phyloP scores from a whole-genome alignment of 1,140 invertebrate species.

The Lasioglossum albipes region DNA sequence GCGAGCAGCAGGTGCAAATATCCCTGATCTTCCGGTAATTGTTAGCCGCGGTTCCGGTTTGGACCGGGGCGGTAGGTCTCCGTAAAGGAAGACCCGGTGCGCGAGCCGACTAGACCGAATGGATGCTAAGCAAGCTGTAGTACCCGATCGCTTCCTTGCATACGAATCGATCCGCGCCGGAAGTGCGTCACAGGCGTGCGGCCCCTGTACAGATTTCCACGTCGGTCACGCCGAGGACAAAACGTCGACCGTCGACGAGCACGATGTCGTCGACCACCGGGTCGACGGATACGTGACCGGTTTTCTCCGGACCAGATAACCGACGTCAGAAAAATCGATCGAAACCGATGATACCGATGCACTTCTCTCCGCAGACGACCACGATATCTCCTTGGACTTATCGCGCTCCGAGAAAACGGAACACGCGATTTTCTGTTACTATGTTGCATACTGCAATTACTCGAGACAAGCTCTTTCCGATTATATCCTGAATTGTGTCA shows the following conservation, averaged over 20 bases:
- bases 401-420: background rate
- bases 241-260: background rate
- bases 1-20: slow-evolving; percentile 46
- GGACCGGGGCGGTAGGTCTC: slow-evolving; percentile 61
- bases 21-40: slow-evolving; percentile 44
- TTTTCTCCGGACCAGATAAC: slow-evolving; percentile 22
- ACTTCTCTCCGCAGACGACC: background rate
- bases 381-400: background rate
- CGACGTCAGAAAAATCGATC: slow-evolving; percentile 26
- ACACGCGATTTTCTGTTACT: background rate
- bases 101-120: slow-evolving; percentile 69
- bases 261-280: slow-evolving; percentile 12
- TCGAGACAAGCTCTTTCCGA: too few species aligned
- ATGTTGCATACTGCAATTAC: too few species aligned
- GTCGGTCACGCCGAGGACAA: slow-evolving; percentile 46
- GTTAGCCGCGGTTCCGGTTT: slow-evolving; percentile 58
- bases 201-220: slow-evolving; percentile 63
- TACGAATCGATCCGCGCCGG: slow-evolving; percentile 70
- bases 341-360: slow-evolving; percentile 13
- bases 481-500: too few species aligned
- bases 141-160: slow-evolving; percentile 77
- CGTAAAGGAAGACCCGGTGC: slow-evolving; percentile 55
- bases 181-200: slow-evolving; percentile 73
- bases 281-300: slow-evolving; percentile 36
- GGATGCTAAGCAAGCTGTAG: slow-evolving; percentile 79